These are phyloP conservation scores for Podargus strigoides DNA, from an alignment of 2,797 vertebrate species.

Conservation along the genomic window DNA sequence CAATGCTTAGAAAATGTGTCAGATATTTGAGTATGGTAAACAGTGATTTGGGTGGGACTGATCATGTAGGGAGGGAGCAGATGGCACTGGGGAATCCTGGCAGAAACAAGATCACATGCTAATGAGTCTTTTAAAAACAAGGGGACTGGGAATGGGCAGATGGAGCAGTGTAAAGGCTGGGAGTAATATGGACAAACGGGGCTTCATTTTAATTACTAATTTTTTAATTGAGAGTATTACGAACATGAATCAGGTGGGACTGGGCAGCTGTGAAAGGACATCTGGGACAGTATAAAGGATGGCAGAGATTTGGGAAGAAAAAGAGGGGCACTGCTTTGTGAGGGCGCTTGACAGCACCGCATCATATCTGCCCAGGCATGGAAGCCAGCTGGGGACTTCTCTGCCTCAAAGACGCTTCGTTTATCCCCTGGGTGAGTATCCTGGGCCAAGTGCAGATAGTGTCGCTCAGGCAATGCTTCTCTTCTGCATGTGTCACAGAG, in stretches of 20 bases:
- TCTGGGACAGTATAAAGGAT: slow-evolving; percentile 27
- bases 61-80: slow-evolving; percentile 38
- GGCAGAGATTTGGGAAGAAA: not conserved
- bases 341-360: fast-evolving
- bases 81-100: slow-evolving; percentile 44
- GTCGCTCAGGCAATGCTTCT: not conserved
- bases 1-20: not conserved
- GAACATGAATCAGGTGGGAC: slow-evolving; percentile 29
- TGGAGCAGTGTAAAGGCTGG: slow-evolving; percentile 23
- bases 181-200: slow-evolving; percentile 1
- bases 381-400: not conserved
- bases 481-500: not conserved
- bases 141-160: slow-evolving; percentile 35
- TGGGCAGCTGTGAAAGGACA: slow-evolving; percentile 31
- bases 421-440: not conserved
- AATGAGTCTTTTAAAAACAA: slow-evolving; percentile 35
- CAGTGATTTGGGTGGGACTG: not conserved
- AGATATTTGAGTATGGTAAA: not conserved
- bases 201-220: slow-evolving; percentile 57
- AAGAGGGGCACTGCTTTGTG: not conserved
- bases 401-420: fast-evolving
- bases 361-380: not conserved
- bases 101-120: slow-evolving; percentile 33
- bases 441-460: not conserved
- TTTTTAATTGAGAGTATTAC: slow-evolving; percentile 41